These are phyloP conservation scores for Saccostrea cuccullata DNA, from an alignment of 1,140 invertebrate species.

Conservation along the genomic window DNA sequence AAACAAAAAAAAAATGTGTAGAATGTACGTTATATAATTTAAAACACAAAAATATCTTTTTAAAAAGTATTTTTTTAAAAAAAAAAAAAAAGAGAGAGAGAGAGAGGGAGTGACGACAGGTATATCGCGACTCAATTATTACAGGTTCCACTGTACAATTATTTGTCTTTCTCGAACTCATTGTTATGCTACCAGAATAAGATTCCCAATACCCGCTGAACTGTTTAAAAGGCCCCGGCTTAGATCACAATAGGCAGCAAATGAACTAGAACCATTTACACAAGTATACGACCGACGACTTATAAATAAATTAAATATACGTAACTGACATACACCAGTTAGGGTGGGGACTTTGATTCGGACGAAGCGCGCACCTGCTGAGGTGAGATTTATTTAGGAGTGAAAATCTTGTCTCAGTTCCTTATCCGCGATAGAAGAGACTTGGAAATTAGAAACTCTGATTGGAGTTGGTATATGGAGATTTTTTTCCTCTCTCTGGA, in stretches of 20 bases:
- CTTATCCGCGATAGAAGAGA: too few relatives aligned
- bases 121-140: background rate
- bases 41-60: background rate
- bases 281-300: background rate
- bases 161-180: background rate
- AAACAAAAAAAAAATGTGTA: too few relatives aligned
- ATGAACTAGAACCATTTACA: constrained; percentile 2
- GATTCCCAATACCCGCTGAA: background rate
- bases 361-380: background rate
- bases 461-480: background rate
- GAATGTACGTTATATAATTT: background rate
- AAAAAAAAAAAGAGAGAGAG: too few relatives aligned
- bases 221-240: background rate
- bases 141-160: background rate
- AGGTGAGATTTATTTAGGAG: too few relatives aligned
- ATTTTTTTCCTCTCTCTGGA: background rate
- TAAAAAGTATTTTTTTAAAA: background rate
- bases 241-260: background rate
- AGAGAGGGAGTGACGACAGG: background rate
- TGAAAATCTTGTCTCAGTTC: too few relatives aligned
- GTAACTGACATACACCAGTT: background rate
- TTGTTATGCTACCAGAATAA: background rate
- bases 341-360: background rate
- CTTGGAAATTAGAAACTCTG: too few relatives aligned
- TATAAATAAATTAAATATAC: background rate